Conservation (phyloP, 2,797 vertebrate species). For the Ctenosaura bakeri region DNA sequence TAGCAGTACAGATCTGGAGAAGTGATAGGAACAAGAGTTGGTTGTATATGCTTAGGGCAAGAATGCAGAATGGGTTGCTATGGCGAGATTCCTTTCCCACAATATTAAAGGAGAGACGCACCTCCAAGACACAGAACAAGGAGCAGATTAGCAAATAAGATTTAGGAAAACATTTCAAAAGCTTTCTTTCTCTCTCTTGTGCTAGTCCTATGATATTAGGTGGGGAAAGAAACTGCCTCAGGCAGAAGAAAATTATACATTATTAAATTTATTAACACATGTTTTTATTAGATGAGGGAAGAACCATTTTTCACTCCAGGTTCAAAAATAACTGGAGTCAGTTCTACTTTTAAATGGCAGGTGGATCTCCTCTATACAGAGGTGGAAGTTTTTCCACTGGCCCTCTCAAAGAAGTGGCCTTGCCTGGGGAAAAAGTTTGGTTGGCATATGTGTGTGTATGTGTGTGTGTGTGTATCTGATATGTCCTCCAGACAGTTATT, state of each 20-base stretch:
- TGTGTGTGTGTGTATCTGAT: too few relatives aligned
- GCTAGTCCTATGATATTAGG: background rate
- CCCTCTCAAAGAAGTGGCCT: background rate
- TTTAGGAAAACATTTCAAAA: background rate
- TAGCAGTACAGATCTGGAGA: background rate
- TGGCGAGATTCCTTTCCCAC: background rate
- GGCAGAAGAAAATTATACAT: background rate
- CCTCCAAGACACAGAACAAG: background rate
- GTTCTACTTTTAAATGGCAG: background rate
- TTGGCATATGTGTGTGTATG: too few relatives aligned
- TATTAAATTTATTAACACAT: background rate
- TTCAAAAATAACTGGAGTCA: background rate
- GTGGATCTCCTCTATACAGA: background rate
- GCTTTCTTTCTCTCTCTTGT: background rate
- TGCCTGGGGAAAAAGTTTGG: too few relatives aligned
- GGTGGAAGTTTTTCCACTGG: background rate
- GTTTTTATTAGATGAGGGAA: background rate
- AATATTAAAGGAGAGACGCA: background rate
- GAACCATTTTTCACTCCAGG: background rate
- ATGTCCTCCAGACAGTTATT: too few relatives aligned
- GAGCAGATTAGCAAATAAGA: background rate
- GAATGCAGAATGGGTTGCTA: too few relatives aligned
- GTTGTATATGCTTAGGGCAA: background rate
- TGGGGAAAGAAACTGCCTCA: background rate
- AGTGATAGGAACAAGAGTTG: background rate